phyloP scores from a whole-genome alignment of 2,797 vertebrate species.

The Tangara arthus region DNA sequence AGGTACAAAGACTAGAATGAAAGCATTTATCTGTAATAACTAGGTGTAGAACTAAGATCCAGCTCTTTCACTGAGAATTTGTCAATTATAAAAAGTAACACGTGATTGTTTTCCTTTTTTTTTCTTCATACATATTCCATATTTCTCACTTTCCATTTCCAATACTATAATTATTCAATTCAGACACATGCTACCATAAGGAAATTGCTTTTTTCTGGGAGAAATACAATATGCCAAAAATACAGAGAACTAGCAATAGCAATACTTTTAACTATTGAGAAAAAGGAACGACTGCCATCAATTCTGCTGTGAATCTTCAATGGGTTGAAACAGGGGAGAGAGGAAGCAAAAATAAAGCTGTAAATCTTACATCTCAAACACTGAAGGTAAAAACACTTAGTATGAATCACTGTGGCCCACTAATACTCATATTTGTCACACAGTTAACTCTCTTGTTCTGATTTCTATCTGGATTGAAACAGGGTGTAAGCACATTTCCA shows the following conservation, averaged over 20 bases:
- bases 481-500: not conserved
- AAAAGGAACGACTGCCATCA: not conserved
- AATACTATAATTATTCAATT: not conserved
- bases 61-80: not conserved
- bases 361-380: not conserved
- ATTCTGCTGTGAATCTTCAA: not conserved
- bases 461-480: not conserved
- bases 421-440: not conserved
- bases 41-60: not conserved
- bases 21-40: not conserved
- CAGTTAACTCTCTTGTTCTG: not conserved
- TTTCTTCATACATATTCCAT: not conserved
- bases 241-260: not conserved
- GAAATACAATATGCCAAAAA: not conserved
- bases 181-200: not conserved
- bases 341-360: not conserved
- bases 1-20: not conserved
- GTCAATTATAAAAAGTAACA: not conserved
- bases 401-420: not conserved
- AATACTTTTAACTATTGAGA: not conserved
- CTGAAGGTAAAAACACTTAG: not conserved
- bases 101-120: fast-evolving
- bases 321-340: not conserved
- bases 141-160: not conserved
- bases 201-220: not conserved